Evolutionary conservation across 1,140 invertebrate species (phyloP).

Genomic region (Heliconius eleuchia): DNA sequence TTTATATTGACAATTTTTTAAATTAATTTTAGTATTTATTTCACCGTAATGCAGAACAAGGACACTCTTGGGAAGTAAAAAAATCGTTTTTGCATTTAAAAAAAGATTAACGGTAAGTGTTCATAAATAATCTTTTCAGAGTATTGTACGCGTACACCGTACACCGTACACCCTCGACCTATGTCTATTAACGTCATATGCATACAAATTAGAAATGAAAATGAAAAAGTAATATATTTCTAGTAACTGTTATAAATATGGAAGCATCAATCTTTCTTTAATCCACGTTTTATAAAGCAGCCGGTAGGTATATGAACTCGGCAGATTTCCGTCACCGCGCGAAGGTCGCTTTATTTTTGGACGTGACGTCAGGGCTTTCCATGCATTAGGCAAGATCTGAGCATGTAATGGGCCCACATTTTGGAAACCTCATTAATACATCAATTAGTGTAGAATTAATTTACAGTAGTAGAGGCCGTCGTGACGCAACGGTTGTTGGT

Average conservation of each 20-base stretch:
- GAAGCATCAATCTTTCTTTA: slow-evolving; percentile 55
- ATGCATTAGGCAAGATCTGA: slow-evolving; percentile 46
- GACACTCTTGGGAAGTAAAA: not conserved
- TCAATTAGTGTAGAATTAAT: not conserved
- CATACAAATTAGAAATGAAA: slow-evolving; percentile 15
- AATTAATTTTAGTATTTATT: too few relatives aligned
- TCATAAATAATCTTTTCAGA: slow-evolving; percentile 6
- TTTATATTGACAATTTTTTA: too few relatives aligned
- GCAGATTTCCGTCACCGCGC: slow-evolving; percentile 59
- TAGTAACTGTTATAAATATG: slow-evolving; percentile 24
- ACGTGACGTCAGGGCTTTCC: slow-evolving; percentile 63
- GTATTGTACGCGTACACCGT: not conserved
- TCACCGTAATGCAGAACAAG: not conserved
- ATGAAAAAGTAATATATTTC: slow-evolving; percentile 11
- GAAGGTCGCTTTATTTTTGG: slow-evolving; percentile 69
- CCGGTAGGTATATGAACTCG: slow-evolving; percentile 50
- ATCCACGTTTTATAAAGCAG: slow-evolving; percentile 50
- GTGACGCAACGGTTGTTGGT: too few relatives aligned
- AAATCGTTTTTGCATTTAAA: not conserved
- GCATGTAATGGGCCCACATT: slow-evolving; percentile 16
- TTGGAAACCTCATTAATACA: slow-evolving; percentile 16
- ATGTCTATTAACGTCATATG: slow-evolving; percentile 12
- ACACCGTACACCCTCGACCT: not conserved
- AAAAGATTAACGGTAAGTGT: not conserved
- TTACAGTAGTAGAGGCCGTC: not conserved